Evolutionary conservation across 1,140 invertebrate species (phyloP).

Genomic region (Eriocheir sinensis): DNA sequence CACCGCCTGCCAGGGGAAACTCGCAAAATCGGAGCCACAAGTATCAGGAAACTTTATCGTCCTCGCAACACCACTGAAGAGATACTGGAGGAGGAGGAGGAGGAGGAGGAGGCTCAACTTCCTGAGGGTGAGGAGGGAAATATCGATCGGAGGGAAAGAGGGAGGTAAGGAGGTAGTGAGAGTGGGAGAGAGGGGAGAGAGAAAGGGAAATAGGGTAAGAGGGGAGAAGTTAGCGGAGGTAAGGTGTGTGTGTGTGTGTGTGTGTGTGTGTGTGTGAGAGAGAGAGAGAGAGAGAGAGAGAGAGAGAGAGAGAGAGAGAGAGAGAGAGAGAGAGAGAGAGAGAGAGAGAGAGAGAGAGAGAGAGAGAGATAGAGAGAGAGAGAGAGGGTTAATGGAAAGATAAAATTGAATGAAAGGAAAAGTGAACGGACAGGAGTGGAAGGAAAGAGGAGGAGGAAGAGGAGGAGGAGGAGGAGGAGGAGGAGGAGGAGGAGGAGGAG

Average conservation of each 20-base stretch:
- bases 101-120: neutral
- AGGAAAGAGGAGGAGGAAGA: neutral
- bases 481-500: too few relatives aligned
- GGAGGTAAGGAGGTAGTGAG: neutral
- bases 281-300: neutral
- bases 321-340: neutral
- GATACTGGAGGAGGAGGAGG: neutral
- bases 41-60: constrained; percentile 1
- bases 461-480: too few relatives aligned
- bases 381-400: too few relatives aligned
- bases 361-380: neutral
- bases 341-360: neutral
- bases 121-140: constrained; percentile 3
- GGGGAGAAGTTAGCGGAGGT: too few relatives aligned
- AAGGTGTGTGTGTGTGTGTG: too few relatives aligned
- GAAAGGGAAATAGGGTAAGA: neutral
- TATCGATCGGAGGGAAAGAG: neutral
- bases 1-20: neutral
- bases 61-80: neutral
- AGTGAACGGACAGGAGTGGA: neutral
- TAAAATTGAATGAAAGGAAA: too few relatives aligned
- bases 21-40: neutral
- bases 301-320: neutral
- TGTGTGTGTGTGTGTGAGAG: neutral
- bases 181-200: neutral